Evolutionary conservation across 2,888 invertebrate species (phyloP), one percentile per base, ranked within the genome.

Genomic region (Margaritifera margaritifera): DNA sequence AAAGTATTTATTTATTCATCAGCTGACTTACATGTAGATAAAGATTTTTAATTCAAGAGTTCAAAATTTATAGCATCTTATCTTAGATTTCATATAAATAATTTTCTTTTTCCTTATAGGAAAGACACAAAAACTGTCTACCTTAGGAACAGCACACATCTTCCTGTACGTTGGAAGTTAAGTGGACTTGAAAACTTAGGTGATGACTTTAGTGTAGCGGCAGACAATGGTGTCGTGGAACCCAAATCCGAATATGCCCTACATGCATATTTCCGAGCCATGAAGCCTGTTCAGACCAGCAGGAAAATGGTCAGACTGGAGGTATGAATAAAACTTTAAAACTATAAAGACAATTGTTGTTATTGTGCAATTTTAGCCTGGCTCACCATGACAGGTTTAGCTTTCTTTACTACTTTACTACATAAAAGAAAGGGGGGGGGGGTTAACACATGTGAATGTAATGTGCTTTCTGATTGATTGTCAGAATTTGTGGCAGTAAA

Each of bases 51-150:
- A 42, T 42, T 42, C 42, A 42, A 15, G 42, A 2, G 42, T 42
- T 42, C 42, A 42, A 1, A 42, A 42, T 42, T 8, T 42, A 2
- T 42, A 42, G 15, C 42, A 42, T 42, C 42, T 15, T 42, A 15
- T 2, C 2, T 42, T 42, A 42, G 15, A 42, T 15, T 42, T 42
- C 15, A 42, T 42, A 11, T 42, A 42, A 42, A 15, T 42, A 42
- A 42, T 42, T 42, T 42, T 4, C 42, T 42, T 42, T 42, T 15
- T 20, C 58, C n/a, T 57, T 68, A 11, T 77, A 90, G 90, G 74
- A 90, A 90, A 75, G 90, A 90, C 78, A 89, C 89, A 31, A 89
- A 89, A 82, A 88, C 87, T 0, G 84, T 90, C 24, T 86, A 84
- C 77, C 79, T 90, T 69, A 82, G 87, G 27, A 90, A 90, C 85